phyloP scores from a whole-genome alignment of 1,140 invertebrate genomes.

The Saccostrea echinata region DNA sequence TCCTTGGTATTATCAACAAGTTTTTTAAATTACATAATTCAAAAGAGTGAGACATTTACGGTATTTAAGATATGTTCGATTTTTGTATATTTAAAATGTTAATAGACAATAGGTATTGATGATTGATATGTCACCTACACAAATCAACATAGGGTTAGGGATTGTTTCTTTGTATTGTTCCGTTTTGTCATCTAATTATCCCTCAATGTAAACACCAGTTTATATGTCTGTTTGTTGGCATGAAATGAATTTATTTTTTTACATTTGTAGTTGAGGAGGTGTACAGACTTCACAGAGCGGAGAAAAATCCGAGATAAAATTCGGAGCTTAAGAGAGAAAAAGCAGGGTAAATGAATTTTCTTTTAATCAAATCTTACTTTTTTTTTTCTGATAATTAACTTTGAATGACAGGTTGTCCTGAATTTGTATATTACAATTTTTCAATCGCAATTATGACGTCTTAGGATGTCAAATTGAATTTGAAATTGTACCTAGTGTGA shows the following conservation, averaged over 20 bases:
- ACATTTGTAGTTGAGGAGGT: conserved; percentile 88
- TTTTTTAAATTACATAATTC: conserved; percentile 25
- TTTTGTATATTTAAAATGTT: not conserved
- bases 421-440: conserved; percentile 1
- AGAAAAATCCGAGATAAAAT: conserved; percentile 85
- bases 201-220: not conserved
- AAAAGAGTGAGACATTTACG: not conserved
- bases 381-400: not conserved
- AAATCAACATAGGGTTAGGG: not conserved
- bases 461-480: conserved; percentile 15
- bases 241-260: not conserved
- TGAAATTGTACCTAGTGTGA: not conserved
- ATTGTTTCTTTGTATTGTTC: not conserved
- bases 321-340: conserved; percentile 48
- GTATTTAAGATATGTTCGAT: conserved; percentile 26
- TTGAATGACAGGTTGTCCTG: conserved; percentile 8
- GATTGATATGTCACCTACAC: conserved; percentile 10
- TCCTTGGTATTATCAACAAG: not conserved
- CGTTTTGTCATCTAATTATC: not conserved
- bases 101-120: not conserved
- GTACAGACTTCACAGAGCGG: conserved; percentile 90
- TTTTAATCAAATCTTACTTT: not conserved
- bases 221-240: not conserved
- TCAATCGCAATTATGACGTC: conserved; percentile 27
- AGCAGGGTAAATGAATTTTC: conserved; percentile 34